Evolutionary conservation across 2,888 invertebrate species (phyloP).

Genomic region (Spisula subtruncata): DNA sequence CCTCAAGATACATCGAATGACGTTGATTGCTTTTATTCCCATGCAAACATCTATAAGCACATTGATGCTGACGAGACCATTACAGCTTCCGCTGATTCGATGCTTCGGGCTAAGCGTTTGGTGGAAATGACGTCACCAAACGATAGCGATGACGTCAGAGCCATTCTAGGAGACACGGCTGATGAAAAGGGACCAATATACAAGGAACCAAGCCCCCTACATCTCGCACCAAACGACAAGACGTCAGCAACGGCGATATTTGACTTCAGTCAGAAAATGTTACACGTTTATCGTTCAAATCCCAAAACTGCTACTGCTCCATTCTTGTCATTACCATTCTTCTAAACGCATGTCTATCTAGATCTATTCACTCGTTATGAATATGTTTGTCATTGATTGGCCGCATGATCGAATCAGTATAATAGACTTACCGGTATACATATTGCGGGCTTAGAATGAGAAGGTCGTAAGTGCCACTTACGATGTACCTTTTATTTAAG

Average conservation of each 20-base stretch:
- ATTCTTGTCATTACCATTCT: slow-evolving; percentile 31
- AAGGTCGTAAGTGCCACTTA: no score
- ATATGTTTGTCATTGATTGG: no score
- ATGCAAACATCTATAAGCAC: slow-evolving; percentile 50
- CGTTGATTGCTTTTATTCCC: slow-evolving; percentile 33
- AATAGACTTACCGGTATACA: no score
- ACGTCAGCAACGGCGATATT: slow-evolving; percentile 56
- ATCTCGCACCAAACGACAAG: slow-evolving; percentile 13
- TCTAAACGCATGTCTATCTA: no score
- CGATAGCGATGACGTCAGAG: slow-evolving; percentile 35
- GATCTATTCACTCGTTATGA: background rate
- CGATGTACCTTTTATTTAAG: no score
- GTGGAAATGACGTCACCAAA: slow-evolving; percentile 36
- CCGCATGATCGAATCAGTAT: no score
- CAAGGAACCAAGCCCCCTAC: slow-evolving; percentile 11
- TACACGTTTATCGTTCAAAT: slow-evolving; percentile 48
- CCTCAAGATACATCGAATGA: background rate
- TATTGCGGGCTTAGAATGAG: no score
- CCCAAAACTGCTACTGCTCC: slow-evolving; percentile 44
- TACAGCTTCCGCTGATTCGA: slow-evolving; percentile 22
- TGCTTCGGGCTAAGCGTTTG: slow-evolving; percentile 30
- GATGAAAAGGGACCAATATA: slow-evolving; percentile 46
- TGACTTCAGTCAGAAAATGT: slow-evolving; percentile 35
- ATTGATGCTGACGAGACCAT: background rate
- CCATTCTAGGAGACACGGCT: slow-evolving; percentile 50